phyloP scores from a whole-genome alignment of 1,140 invertebrate species.

The Eupeodes corollae region DNA sequence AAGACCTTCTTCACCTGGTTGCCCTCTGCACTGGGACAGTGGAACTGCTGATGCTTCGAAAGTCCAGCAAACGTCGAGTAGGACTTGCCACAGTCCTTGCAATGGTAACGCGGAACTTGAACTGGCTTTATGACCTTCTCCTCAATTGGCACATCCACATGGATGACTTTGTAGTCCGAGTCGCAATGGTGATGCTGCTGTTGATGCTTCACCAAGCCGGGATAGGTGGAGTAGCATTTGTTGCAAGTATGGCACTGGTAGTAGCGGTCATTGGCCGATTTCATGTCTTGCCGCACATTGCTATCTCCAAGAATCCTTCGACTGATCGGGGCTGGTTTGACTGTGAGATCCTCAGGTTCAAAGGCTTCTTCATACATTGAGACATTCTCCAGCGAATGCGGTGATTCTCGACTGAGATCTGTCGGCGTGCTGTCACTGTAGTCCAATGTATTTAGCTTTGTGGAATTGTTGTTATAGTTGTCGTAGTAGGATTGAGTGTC shows the following conservation, averaged over 20 bases:
- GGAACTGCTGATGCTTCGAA: slow-evolving; percentile 92
- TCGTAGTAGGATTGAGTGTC: too few species aligned
- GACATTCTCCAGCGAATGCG: neutral
- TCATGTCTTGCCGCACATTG: slow-evolving; percentile 26
- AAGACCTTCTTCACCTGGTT: slow-evolving; percentile 83
- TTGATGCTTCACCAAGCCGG: slow-evolving; percentile 87
- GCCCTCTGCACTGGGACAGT: slow-evolving; percentile 73
- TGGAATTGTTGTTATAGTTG: too few species aligned
- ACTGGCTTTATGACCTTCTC: slow-evolving; percentile 23
- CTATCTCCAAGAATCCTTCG: slow-evolving; percentile 23
- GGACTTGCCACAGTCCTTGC: slow-evolving; percentile 84
- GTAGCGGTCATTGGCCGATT: slow-evolving; percentile 31
- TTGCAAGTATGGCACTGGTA: slow-evolving; percentile 51
- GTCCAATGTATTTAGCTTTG: too few species aligned
- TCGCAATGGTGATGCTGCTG: slow-evolving; percentile 79
- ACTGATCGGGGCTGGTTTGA: slow-evolving; percentile 4
- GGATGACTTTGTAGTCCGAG: slow-evolving; percentile 33
- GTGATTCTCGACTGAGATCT: neutral
- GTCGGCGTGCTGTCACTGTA: neutral
- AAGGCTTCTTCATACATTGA: neutral
- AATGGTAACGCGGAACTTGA: slow-evolving; percentile 61
- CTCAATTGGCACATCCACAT: slow-evolving; percentile 5
- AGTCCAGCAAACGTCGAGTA: slow-evolving; percentile 95
- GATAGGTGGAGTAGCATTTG: slow-evolving; percentile 92
- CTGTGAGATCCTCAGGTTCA: slow-evolving; percentile 27